These are phyloP conservation scores for Agapornis roseicollis DNA, from an alignment of 2,113 vertebrate genomes.

Conservation along the genomic window DNA sequence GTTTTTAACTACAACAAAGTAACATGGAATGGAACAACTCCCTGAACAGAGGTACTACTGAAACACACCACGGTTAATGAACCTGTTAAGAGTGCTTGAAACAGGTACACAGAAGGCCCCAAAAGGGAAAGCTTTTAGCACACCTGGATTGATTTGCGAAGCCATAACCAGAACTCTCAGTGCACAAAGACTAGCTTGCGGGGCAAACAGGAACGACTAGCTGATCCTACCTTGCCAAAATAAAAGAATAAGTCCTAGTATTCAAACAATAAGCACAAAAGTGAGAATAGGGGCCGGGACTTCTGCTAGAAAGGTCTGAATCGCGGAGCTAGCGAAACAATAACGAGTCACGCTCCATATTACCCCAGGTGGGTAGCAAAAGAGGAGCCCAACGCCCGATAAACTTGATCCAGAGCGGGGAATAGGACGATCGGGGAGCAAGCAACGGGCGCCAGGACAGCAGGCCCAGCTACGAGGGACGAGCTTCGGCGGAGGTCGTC, in stretches of 20 bases:
- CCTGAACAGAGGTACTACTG: not conserved
- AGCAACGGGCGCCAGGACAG: not conserved
- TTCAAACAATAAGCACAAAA: not conserved
- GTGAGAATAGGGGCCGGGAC: not conserved
- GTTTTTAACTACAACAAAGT: not conserved
- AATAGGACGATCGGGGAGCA: not conserved
- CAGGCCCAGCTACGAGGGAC: not conserved
- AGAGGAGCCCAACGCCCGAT: not conserved
- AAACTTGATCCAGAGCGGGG: not conserved
- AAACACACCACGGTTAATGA: not conserved
- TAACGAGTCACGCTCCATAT: not conserved
- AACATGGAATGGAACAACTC: fast-evolving
- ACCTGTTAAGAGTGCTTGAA: not conserved
- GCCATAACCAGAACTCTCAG: not conserved
- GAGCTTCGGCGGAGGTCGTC: not conserved
- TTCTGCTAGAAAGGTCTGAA: not conserved
- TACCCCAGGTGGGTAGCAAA: too few relatives aligned
- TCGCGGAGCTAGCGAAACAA: fast-evolving
- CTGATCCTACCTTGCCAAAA: not conserved
- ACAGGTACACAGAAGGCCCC: not conserved
- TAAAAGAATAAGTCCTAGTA: not conserved
- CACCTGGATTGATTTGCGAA: not conserved
- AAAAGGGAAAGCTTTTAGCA: not conserved
- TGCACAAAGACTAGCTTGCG: not conserved
- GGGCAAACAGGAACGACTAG: fast-evolving